A percentile compares a stretch with the other conserved stretches of the same genome.
phyloP scores from a whole-genome alignment of 1,140 invertebrate species.

The Drosophila eugracilis region DNA sequence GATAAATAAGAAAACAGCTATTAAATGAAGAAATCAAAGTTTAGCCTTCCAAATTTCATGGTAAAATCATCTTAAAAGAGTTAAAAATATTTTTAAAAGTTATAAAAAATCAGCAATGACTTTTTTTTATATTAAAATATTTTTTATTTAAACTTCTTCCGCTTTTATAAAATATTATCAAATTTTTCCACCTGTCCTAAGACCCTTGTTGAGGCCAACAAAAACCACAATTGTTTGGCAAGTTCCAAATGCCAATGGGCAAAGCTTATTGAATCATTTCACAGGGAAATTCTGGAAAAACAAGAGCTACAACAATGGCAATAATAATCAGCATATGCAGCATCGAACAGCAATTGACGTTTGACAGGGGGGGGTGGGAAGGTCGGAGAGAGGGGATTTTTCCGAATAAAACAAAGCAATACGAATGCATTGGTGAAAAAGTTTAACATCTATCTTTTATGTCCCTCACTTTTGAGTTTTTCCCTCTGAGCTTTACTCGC shows the following conservation, averaged over 20 bases:
- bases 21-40: too few relatives aligned
- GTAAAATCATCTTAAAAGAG: too few relatives aligned
- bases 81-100: too few relatives aligned
- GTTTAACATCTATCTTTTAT: conserved; percentile 64
- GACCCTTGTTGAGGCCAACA: neutral
- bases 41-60: too few relatives aligned
- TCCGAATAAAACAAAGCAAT: conserved; percentile 51
- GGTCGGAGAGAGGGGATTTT: neutral
- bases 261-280: conserved; percentile 72
- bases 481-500: conserved; percentile 8
- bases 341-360: conserved; percentile 56
- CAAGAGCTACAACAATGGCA: conserved; percentile 31
- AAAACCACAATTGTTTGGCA: conserved; percentile 38
- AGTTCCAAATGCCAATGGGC: conserved; percentile 47
- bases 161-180: neutral
- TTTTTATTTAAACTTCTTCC: too few relatives aligned
- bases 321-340: conserved; percentile 68
- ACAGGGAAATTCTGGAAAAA: conserved; percentile 24
- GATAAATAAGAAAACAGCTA: too few relatives aligned
- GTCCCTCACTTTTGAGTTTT: conserved; percentile 16
- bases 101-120: too few relatives aligned
- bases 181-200: conserved; percentile 14
- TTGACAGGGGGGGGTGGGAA: conserved; percentile 28
- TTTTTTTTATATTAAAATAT: too few relatives aligned
- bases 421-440: conserved; percentile 69